Percentiles rank a stretch among this genome's conserved stretches.
Evolutionary conservation across 2,888 invertebrate genomes (phyloP).

Genomic region (Julus scanicus): DNA sequence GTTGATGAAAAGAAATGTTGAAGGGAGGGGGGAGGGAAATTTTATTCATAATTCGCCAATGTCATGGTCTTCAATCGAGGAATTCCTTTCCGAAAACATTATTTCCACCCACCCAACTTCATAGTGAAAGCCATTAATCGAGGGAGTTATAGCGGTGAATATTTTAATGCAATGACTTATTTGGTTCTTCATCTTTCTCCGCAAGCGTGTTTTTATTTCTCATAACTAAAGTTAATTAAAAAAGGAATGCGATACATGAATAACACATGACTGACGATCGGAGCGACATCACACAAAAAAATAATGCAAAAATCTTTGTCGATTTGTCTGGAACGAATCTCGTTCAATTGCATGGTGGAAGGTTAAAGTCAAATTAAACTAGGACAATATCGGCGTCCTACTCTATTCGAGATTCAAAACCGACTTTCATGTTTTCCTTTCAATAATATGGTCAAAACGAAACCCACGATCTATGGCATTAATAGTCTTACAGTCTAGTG

Average conservation of each 20-base stretch:
- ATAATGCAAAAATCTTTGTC: neutral
- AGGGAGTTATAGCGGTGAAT: neutral
- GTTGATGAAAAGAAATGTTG: neutral
- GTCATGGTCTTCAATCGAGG: too few relatives aligned
- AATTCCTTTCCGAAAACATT: neutral
- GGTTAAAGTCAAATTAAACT: neutral
- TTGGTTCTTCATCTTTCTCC: neutral
- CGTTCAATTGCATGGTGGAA: too few relatives aligned
- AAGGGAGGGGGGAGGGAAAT: too few relatives aligned
- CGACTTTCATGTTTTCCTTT: neutral
- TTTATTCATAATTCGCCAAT: neutral
- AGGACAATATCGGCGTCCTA: neutral
- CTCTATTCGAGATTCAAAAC: neutral
- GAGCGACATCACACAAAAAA: neutral
- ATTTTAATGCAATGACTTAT: neutral
- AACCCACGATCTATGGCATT: too few relatives aligned
- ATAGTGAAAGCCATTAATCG: neutral
- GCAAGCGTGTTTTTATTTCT: neutral
- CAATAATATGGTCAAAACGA: too few relatives aligned
- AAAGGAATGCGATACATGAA: neutral
- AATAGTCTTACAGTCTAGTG: too few relatives aligned
- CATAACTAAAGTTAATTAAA: constrained; percentile 24
- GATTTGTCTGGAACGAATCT: too few relatives aligned
- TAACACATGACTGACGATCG: neutral
- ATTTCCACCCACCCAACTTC: neutral